Evolutionary conservation across 2,797 vertebrate genomes (phyloP).

Genomic region (Sebastes ruberrimus): DNA sequence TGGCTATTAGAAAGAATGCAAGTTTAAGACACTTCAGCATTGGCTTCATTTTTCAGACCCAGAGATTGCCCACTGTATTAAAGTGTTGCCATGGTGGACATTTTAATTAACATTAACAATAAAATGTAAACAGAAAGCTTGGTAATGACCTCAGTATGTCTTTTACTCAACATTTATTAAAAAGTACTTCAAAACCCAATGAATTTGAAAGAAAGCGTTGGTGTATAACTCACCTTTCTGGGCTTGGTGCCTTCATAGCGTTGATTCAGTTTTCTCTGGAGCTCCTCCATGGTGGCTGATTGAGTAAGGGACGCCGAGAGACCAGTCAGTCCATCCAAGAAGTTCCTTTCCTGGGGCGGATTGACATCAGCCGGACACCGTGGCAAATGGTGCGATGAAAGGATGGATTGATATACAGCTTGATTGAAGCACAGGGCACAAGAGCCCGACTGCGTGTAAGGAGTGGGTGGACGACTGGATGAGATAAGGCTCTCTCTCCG

Average conservation of each 20-base stretch:
- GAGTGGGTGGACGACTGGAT: slow-evolving; percentile 29
- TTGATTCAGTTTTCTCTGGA: slow-evolving; percentile 80
- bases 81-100: too few relatives aligned
- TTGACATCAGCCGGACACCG: slow-evolving; percentile 13
- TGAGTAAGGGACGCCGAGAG: slow-evolving; percentile 10
- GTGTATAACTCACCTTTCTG: slow-evolving; percentile 83
- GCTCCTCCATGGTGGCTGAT: slow-evolving; percentile 86
- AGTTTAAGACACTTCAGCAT: too few relatives aligned
- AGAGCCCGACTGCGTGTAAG: slow-evolving; percentile 3
- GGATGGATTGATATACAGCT: slow-evolving; percentile 6
- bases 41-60: too few relatives aligned
- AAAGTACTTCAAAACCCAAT: slow-evolving; percentile 18
- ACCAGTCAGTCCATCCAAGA: slow-evolving; percentile 38
- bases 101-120: background rate
- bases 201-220: background rate
- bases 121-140: background rate
- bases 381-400: slow-evolving; percentile 13
- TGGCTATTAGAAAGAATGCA: too few relatives aligned
- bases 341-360: slow-evolving; percentile 21
- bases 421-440: background rate
- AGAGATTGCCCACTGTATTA: too few relatives aligned
- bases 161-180: slow-evolving; percentile 3
- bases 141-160: background rate
- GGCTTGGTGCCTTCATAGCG: slow-evolving; percentile 83
- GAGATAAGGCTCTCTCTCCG: slow-evolving; percentile 16